These are phyloP conservation scores for Sinonovacula constricta DNA, from an alignment of 1,140 invertebrate genomes.

Conservation along the genomic window DNA sequence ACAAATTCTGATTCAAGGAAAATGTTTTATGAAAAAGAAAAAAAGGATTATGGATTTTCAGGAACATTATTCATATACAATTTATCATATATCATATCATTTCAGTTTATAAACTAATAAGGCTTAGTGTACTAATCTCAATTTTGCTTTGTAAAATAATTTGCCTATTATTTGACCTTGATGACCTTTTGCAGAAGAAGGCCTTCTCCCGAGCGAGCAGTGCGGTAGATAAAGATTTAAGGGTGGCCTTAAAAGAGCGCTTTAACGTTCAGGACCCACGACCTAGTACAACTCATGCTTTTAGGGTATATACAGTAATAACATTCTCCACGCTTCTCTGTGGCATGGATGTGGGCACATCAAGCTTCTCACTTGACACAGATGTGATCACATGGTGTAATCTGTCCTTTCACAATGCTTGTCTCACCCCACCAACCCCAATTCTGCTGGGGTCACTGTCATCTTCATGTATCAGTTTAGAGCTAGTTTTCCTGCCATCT, in stretches of 20 bases:
- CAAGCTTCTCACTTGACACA: conserved; percentile 26
- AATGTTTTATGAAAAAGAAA: not conserved
- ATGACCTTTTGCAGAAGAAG: conserved; percentile 49
- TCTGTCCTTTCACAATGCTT: conserved; percentile 34
- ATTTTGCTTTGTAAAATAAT: too few species aligned
- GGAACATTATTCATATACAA: too few species aligned
- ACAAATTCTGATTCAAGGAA: not conserved
- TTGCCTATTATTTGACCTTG: too few species aligned
- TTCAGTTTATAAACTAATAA: too few species aligned
- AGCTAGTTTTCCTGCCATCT: too few species aligned
- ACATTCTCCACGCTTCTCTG: conserved; percentile 20
- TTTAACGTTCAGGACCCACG: conserved; percentile 30
- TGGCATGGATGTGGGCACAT: conserved; percentile 33
- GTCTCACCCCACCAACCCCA: not conserved
- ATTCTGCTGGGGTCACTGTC: too few species aligned
- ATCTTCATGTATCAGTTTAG: too few species aligned
- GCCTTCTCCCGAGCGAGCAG: conserved; percentile 47
- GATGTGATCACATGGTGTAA: conserved; percentile 44
- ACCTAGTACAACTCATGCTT: conserved; percentile 52
- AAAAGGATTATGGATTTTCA: too few species aligned
- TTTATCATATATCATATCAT: too few species aligned
- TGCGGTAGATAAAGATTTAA: conserved; percentile 51
- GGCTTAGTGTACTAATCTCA: too few species aligned
- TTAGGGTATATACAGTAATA: conserved; percentile 48
- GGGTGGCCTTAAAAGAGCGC: conserved; percentile 40